Evolutionary conservation across 2,113 vertebrate genomes (phyloP).

Genomic region (Merops nubicus): DNA sequence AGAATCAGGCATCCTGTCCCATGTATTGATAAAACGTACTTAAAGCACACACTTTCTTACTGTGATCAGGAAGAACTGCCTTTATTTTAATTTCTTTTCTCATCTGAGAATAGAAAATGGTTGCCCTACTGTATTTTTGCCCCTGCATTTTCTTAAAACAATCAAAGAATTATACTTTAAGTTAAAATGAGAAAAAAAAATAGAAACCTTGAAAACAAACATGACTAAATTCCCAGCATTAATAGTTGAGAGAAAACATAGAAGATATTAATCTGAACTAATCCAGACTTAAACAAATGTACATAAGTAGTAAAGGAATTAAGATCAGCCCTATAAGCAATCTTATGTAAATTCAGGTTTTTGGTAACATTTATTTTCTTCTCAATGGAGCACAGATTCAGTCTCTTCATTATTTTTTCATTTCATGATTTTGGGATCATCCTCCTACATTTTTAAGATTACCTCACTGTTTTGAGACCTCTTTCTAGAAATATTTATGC

Average conservation of each 20-base stretch:
- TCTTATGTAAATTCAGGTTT: neutral
- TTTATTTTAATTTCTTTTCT: neutral
- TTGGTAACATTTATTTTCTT: neutral
- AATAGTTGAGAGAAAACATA: neutral
- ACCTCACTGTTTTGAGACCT: neutral
- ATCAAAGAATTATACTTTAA: neutral
- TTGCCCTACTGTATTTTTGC: neutral
- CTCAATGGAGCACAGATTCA: neutral
- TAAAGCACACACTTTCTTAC: neutral
- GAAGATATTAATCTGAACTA: neutral
- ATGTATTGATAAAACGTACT: neutral
- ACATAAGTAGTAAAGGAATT: neutral
- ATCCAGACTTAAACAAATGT: neutral
- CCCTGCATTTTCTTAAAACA: neutral
- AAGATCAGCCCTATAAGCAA: neutral
- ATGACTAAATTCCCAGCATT: neutral
- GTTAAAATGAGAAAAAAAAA: neutral
- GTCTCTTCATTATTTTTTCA: neutral
- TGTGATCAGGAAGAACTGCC: neutral
- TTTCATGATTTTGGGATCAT: neutral
- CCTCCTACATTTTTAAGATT: neutral
- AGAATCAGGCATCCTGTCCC: neutral
- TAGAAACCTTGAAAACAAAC: neutral
- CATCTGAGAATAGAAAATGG: neutral
- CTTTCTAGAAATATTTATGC: neutral